Evolutionary conservation across 2,113 vertebrate species (phyloP), one percentile per base, ranked within the genome.

Genomic region (Aviceda subcristata): DNA sequence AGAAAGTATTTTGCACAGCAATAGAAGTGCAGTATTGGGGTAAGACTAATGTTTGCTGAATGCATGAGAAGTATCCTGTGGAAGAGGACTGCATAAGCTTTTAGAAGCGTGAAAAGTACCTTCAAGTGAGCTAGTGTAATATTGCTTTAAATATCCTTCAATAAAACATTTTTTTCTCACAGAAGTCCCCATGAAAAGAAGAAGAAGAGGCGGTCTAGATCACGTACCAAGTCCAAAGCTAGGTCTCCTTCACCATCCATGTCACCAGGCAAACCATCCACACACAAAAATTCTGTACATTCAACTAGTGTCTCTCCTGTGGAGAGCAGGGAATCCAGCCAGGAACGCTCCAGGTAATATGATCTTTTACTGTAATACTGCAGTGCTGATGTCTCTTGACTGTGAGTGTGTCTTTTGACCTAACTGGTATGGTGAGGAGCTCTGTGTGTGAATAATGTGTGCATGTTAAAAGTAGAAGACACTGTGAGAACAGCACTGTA

Each of bases 301-400:
- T 98, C 98, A 12, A 84, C 98, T 86, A 99, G 98, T 96, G 97
- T 99, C 98, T 99, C 99, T 96, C 99, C 98, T 23, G 98, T 98
- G 94, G 98, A 99, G 93, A 99, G 99, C 92, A 99, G 99, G 89
- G 97, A 98, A 92, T 99, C 99, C 97, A 99, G 99, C 97, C 98
- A 99, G 95, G 98, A 98, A 80, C 98, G 97, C 92, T 99, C 99
- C 97, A 99, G 99, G 99, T 99, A 98, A 86, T 1, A 4, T 1
- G 4, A 12, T 41, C 30, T 17, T 15, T 14, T 41, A 2, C 27
- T 27, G 29, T 50, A 32, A 3, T 9, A 7, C 27, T 64, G 57
- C 43, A 57, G 27, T 19, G 38, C 41, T 67, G 38, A 4, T 63
- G 29, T 29, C 63, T 46, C 18, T 48, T 46, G 62, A 5, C 66